A percentile compares a stretch with the other conserved stretches of the same genome.
phyloP scores from a whole-genome alignment of 2,797 vertebrate genomes.

The Anguilla pacifica region DNA sequence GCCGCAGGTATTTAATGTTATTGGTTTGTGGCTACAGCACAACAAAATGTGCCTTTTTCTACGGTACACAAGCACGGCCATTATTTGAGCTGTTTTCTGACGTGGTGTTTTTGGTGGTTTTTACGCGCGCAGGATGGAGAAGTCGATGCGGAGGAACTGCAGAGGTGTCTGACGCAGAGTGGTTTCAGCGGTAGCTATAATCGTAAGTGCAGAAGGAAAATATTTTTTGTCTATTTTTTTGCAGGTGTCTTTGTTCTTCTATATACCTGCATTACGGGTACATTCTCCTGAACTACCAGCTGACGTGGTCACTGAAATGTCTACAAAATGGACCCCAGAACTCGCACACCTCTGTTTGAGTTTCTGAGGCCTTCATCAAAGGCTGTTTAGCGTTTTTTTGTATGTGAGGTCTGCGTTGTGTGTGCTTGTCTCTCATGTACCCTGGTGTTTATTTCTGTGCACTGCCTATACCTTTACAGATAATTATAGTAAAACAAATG shows the following conservation, averaged over 20 bases:
- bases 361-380: too few relatives aligned
- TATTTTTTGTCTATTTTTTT: not conserved
- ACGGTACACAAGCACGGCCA: not conserved
- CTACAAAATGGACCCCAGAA: too few relatives aligned
- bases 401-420: too few relatives aligned
- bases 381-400: too few relatives aligned
- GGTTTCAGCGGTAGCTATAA: slow-evolving; percentile 80
- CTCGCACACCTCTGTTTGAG: too few relatives aligned
- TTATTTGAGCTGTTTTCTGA: slow-evolving; percentile 1
- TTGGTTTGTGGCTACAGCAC: not conserved
- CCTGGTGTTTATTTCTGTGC: too few relatives aligned
- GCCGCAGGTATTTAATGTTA: not conserved
- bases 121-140: slow-evolving; percentile 76
- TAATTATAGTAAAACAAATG: not conserved
- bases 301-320: too few relatives aligned
- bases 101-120: not conserved
- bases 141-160: slow-evolving; percentile 85
- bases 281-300: too few relatives aligned
- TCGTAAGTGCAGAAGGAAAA: slow-evolving; percentile 73
- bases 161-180: slow-evolving; percentile 84
- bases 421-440: too few relatives aligned
- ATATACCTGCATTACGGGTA: too few relatives aligned
- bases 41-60: not conserved
- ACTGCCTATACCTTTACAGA: not conserved
- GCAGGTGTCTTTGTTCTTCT: too few relatives aligned